phyloP scores from a whole-genome alignment of 2,888 invertebrate species.

The Xylota segnis region DNA sequence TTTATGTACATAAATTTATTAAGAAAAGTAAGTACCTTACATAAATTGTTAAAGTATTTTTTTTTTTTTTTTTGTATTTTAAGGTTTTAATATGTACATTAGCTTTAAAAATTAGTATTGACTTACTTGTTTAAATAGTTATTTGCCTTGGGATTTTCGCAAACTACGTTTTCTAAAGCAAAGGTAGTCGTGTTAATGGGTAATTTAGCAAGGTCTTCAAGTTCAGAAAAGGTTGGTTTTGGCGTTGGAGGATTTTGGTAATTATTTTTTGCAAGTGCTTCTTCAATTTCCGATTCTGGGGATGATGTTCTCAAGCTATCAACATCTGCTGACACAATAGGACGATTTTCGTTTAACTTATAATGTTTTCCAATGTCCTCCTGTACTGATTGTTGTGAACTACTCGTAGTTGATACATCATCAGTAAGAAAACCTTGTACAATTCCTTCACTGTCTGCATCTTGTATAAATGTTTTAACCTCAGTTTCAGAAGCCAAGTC shows the following conservation, averaged over 20 bases:
- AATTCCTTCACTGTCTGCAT: slow-evolving; percentile 25
- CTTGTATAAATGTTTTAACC: not conserved
- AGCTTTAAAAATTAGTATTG: not conserved
- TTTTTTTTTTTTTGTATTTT: not conserved
- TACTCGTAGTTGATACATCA: slow-evolving; percentile 20
- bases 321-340: slow-evolving; percentile 76
- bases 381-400: slow-evolving; percentile 10
- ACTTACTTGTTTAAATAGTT: slow-evolving; percentile 39
- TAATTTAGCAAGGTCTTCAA: slow-evolving; percentile 78
- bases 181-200: slow-evolving; percentile 9
- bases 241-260: slow-evolving; percentile 82
- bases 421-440: slow-evolving; percentile 29
- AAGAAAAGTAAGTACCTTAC: not conserved
- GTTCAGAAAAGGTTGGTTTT: slow-evolving; percentile 82
- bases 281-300: slow-evolving; percentile 84
- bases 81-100: slow-evolving; percentile 1
- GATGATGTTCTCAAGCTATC: slow-evolving; percentile 83
- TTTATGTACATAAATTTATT: slow-evolving; percentile 1
- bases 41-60: not conserved
- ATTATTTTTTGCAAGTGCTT: slow-evolving; percentile 80
- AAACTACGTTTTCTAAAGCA: not conserved
- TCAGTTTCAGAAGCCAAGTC: not conserved
- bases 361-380: not conserved
- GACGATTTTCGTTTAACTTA: not conserved
- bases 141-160: not conserved